Conservation (phyloP, 1,140 invertebrate genomes). For the Ruditapes philippinarum region DNA sequence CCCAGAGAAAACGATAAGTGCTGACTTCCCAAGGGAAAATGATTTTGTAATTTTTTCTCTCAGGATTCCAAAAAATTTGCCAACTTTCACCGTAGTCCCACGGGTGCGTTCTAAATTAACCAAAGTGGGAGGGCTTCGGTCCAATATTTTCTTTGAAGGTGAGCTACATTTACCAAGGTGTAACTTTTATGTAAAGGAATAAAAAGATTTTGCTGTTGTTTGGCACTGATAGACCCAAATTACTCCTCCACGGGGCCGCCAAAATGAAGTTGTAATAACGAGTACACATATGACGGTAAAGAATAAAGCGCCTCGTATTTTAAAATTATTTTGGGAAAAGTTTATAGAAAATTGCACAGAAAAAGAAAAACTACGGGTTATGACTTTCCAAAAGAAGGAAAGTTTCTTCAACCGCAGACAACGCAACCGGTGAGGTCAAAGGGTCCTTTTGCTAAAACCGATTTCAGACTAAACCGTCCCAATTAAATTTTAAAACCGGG, state of each 20-base stretch:
- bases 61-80: not conserved
- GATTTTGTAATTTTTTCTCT: conserved; percentile 27
- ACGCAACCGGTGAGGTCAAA: conserved; percentile 4
- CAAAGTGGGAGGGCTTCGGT: not conserved
- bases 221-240: conserved; percentile 49
- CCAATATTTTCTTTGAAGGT: conserved; percentile 18
- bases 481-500: not conserved
- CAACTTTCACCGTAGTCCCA: not conserved
- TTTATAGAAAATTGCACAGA: conserved; percentile 53
- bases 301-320: conserved; percentile 27
- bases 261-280: conserved; percentile 36
- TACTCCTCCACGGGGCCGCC: conserved; percentile 33
- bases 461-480: conserved; percentile 6
- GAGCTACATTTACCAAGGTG: conserved; percentile 31
- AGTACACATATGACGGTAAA: conserved; percentile 2
- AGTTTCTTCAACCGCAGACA: conserved; percentile 26
- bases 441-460: not conserved
- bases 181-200: conserved; percentile 24
- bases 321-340: conserved; percentile 46
- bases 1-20: not conserved
- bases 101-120: not conserved
- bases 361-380: conserved; percentile 33
- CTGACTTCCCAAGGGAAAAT: conserved; percentile 36
- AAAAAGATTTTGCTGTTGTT: conserved; percentile 21
- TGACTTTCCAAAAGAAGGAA: conserved; percentile 48